Evolutionary conservation across 1,140 invertebrate genomes (phyloP).

Genomic region (Hypothenemus hampei): DNA sequence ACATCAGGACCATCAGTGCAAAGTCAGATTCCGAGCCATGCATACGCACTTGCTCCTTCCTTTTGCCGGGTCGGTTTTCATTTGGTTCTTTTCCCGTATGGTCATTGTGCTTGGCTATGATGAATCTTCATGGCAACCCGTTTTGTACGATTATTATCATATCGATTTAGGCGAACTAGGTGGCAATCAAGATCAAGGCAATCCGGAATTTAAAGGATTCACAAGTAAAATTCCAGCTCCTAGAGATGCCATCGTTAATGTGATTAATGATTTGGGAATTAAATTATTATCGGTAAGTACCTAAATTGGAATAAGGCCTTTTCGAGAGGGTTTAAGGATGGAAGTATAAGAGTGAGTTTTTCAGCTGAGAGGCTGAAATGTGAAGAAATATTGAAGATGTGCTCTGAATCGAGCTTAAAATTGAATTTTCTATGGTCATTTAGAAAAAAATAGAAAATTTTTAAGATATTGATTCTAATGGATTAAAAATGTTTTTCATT

Average conservation of each 20-base stretch:
- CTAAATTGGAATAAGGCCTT: no score
- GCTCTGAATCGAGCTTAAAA: no score
- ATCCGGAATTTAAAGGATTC: background rate
- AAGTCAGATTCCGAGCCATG: slow-evolving; percentile 16
- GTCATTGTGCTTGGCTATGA: slow-evolving; percentile 12
- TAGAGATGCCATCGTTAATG: slow-evolving; percentile 65
- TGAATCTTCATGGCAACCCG: slow-evolving; percentile 17
- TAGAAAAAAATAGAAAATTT: no score
- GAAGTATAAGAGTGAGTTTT: no score
- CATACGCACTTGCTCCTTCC: slow-evolving; percentile 1
- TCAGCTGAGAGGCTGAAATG: no score
- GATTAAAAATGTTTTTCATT: no score
- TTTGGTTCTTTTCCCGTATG: background rate
- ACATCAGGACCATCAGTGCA: slow-evolving; percentile 17
- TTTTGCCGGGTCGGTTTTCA: background rate
- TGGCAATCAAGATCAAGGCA: slow-evolving; percentile 3
- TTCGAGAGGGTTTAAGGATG: no score
- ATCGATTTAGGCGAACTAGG: slow-evolving; percentile 12
- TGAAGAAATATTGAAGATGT: no score
- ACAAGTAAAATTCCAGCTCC: slow-evolving; percentile 6
- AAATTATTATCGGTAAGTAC: slow-evolving; percentile 61
- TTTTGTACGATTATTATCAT: slow-evolving; percentile 12
- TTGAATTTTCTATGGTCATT: no score
- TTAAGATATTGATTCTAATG: no score
- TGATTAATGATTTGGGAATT: slow-evolving; percentile 69